These are phyloP conservation scores for Petrophora chlorosata DNA, from an alignment of 2,888 invertebrate genomes.

Conservation along the genomic window DNA sequence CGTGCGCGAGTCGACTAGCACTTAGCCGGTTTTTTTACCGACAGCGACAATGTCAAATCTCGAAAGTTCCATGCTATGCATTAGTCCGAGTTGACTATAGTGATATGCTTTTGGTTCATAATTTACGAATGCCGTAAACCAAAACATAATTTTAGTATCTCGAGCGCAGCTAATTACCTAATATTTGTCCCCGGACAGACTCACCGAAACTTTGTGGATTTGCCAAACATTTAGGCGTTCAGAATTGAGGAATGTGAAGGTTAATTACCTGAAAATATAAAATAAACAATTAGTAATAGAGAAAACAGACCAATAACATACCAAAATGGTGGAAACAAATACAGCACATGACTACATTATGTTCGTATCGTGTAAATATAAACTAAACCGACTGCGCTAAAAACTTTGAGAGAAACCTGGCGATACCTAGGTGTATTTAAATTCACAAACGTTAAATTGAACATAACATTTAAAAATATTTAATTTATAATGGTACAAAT, in stretches of 20 bases:
- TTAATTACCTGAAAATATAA: conserved; percentile 80
- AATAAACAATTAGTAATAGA: conserved; percentile 62
- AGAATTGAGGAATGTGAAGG: conserved; percentile 77
- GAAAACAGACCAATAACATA: conserved; percentile 22
- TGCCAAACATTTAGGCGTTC: conserved; percentile 73
- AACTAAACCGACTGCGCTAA: conserved; percentile 33
- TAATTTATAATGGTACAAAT: too few species aligned
- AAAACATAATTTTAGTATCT: conserved; percentile 34
- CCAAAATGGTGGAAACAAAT: conserved; percentile 21
- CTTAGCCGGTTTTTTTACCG: too few species aligned
- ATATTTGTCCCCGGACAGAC: conserved; percentile 64
- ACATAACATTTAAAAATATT: too few species aligned
- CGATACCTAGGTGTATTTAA: conserved; percentile 30
- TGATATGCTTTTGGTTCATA: background rate
- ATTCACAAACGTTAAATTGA: conserved; percentile 25
- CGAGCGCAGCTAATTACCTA: conserved; percentile 61
- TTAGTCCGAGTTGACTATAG: too few species aligned
- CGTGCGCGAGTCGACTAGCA: too few species aligned
- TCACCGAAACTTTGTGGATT: conserved; percentile 71
- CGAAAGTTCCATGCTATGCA: too few species aligned
- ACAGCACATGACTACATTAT: conserved; percentile 39
- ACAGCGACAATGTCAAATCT: too few species aligned
- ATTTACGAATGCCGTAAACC: conserved; percentile 23
- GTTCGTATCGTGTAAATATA: conserved; percentile 41
- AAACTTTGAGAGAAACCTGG: conserved; percentile 34